These are phyloP conservation scores for Saturnia japonica DNA, from an alignment of 2,888 invertebrate species.

Conservation along the genomic window DNA sequence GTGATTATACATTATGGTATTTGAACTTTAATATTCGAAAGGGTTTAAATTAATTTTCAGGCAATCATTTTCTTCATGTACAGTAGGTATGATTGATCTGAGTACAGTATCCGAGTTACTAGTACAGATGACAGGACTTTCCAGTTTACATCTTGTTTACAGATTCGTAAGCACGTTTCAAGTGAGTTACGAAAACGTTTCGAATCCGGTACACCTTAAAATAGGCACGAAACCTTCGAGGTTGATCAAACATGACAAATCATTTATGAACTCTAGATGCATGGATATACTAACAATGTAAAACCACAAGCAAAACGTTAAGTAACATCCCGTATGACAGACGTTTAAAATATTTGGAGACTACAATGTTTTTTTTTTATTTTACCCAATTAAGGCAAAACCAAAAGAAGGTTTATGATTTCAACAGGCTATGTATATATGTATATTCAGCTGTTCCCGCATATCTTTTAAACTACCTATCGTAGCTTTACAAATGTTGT, in stretches of 20 bases:
- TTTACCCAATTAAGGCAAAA: no score
- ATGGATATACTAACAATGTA: neutral
- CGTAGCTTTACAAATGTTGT: no score
- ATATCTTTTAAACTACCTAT: no score
- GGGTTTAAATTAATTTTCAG: neutral
- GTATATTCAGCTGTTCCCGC: no score
- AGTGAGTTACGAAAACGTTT: neutral
- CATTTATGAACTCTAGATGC: neutral
- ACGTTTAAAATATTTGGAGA: neutral
- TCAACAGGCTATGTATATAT: no score
- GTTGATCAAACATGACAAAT: conserved; percentile 7
- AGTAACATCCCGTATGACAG: neutral
- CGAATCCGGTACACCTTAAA: neutral
- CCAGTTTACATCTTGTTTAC: conserved; percentile 3
- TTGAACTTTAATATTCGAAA: neutral
- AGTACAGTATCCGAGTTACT: neutral
- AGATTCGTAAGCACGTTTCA: conserved; percentile 6
- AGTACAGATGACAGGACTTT: neutral
- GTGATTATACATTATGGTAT: neutral
- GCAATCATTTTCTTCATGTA: neutral
- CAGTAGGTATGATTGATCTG: neutral
- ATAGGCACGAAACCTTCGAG: conserved; percentile 13
- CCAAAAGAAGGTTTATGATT: no score
- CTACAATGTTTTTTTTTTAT: no score
- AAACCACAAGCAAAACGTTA: neutral